Evolutionary conservation across 2,797 vertebrate species (phyloP), one percentile per base, ranked within the genome.

Genomic region (Phrynocephalus forsythii): DNA sequence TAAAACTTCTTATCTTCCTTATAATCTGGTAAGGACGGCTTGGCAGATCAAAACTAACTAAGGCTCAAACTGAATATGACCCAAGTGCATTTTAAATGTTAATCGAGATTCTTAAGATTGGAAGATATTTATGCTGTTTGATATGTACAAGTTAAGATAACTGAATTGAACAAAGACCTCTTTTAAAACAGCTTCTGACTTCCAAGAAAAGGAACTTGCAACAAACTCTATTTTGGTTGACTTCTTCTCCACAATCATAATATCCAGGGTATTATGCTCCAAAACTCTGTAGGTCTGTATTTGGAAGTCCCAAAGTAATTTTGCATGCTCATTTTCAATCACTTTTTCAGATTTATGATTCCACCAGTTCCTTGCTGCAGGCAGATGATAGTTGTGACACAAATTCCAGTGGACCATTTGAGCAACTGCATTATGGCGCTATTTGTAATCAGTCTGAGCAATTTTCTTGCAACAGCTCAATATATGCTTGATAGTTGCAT

Each of bases 21-120:
- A 66, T 91, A 88, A 91, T 73, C 3, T 9, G 7, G 15, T 79
- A 75, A 91, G 44, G 85, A 13, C 11, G 79, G 66, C 69, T 82
- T 67, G 44, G 24, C 30, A 89, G 77, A 90, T 90, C 56, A 87
- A 84, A 91, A 82, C 75, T 75, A 87, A 87, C 38, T 30, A 7
- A 63, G 20, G 33, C 52, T 73, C 26, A 86, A 73, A 56, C 30
- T 77, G 44, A 76, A 76, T 33, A 10, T 24, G 75, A 5, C 87
- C 6, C 81, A 66, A 85, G 50, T 24, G 20, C 68, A n/a, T 63
- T n/a, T 77, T 87, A 50, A 83, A 87, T 52, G n/a, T 22, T 73
- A 82, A 52, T 76, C 76, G 76, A 48, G 75, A 77, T 30, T 69
- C 18, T 24, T 67, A 33, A 30, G 52, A 33, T 66, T 26, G 1